Evolutionary conservation across 1,140 invertebrate genomes (phyloP), one percentile per base, ranked within the genome.

Genomic region (Euborellia annulipes): DNA sequence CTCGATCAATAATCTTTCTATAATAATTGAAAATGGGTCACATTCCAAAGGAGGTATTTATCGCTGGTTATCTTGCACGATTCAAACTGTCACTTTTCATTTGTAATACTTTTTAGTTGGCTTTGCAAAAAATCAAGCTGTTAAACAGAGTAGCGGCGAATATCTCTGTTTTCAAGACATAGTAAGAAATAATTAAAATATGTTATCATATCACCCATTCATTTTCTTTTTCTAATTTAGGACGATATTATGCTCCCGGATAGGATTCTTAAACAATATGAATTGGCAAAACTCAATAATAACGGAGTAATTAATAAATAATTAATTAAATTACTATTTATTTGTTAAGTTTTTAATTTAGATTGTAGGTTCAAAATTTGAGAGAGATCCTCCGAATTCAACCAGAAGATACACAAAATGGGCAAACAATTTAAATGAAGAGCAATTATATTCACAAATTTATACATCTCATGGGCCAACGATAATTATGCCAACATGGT

Each of bases 401-500:
- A 85, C 82, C 7, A 59, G 60, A 32, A 65, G 79, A 38, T 82
- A 76, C 56, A 76, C 76, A 42, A 59, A 65, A 11, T 85, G 82
- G 82, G 80, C 79, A 2, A 85, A 85, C 60, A 67, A 54, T 45
- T 55, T 85, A 9, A 58, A 58, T 6, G 48, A 63, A 13, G 49
- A 64, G 18, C 69, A 82, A 58, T 58, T 85, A 8, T 63, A 71
- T 44, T 55, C 64, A 34, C 81, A 85, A 69, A 71, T 80, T 42
- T 84, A 76, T 54, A 78, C 78, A 2, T 78, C 82, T 2, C 73
- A 84, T 71, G 83, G 82, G 2, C 82, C 82, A 11, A 84, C 82
- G 3, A 53, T 86, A 11, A 70, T 85, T 20, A 84, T 85, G 78
- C 82, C 82, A 8, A 85, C 82, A 7, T 87, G 83, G 83, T 85